Base-by-base conservation (phyloP, 2,113 vertebrate species). In the Archilochus colubris region DNA sequence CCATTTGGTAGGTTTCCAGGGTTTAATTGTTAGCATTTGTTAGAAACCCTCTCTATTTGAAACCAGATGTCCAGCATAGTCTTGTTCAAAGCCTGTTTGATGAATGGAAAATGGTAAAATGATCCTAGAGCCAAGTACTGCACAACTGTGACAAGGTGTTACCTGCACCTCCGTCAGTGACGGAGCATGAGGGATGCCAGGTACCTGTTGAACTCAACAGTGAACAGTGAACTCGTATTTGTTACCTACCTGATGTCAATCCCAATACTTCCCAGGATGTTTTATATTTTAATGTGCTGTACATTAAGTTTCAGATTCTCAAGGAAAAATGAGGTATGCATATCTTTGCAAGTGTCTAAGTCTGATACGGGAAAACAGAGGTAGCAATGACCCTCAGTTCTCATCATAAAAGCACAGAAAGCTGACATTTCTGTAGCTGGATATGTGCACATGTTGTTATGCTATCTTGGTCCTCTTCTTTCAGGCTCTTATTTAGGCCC, bases 111-210 rank as follows among this genome's bases (percentile, higher is more conserved):
- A 63, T 14, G 6, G 20, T 44, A 67, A 63, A 78, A 75, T 1
- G 0, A 44, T 68, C 12, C 75, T n/a, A 53, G 22, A 68, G 25
- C 7, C 18, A 66, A 50, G 36, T 27, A 25, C 7, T 25, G 13
- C 12, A 17, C 30, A 59, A 15, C 2, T 76, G 17, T 50, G 59
- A 75, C 0, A 1, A 75, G 38, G 24, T 1, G 0, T 44, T 48
- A 23, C 14, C 15, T 51, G 20, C 28, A 21, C 7, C 33, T 33
- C 33, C 33, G 12, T 54, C 50, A 46, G 43, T 19, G 40, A 44
- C 44, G 27, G 55, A 77, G 9, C 0, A 0, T 18, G 38, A 27
- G 7, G 72, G 24, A 17, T 62, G 31, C 7, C 5, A 1, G 5
- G 9, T 46, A 22, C n/a, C 15, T 50, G 14, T 3, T 57, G 69